Percentiles rank a stretch among this genome's conserved stretches.
Evolutionary conservation across 2,113 vertebrate species (phyloP).

Genomic region (Mola mola): DNA sequence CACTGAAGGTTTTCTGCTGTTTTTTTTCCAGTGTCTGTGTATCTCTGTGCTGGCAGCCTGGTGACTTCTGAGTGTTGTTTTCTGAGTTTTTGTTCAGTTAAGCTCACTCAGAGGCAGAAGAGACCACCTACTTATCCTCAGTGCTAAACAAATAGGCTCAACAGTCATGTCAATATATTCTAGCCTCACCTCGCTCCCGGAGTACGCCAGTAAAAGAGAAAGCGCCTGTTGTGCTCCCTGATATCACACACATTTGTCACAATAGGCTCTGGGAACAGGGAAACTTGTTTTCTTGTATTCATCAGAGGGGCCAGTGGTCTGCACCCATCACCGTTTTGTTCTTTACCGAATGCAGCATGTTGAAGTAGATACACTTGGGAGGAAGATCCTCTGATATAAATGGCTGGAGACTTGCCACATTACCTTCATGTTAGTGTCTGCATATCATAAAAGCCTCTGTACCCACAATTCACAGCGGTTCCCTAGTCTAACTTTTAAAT

Average conservation of each 20-base stretch:
- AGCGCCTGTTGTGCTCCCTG: slow-evolving; percentile 21
- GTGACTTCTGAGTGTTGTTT: slow-evolving; percentile 13
- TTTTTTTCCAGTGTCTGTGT: not conserved
- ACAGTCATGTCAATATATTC: slow-evolving; percentile 3
- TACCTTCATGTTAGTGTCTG: no score
- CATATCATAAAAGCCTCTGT: no score
- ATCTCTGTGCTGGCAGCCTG: no score
- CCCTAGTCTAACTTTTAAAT: no score
- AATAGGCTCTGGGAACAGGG: not conserved
- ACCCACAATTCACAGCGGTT: no score
- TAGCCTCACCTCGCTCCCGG: not conserved
- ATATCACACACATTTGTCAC: slow-evolving; percentile 21
- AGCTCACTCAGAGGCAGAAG: not conserved
- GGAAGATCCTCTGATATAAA: not conserved
- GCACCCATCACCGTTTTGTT: not conserved
- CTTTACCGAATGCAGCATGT: slow-evolving; percentile 10
- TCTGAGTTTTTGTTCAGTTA: slow-evolving; percentile 4
- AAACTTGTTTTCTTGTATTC: slow-evolving; percentile 44
- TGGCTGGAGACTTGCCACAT: slow-evolving; percentile 5
- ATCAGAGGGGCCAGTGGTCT: not conserved
- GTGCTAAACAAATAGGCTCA: not conserved
- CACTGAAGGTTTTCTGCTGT: slow-evolving; percentile 6
- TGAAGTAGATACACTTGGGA: not conserved
- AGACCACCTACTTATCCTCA: not conserved
- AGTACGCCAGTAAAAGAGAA: slow-evolving; percentile 8